These are phyloP conservation scores for Hylia prasina DNA, from an alignment of 2,113 vertebrate genomes.

Conservation along the genomic window DNA sequence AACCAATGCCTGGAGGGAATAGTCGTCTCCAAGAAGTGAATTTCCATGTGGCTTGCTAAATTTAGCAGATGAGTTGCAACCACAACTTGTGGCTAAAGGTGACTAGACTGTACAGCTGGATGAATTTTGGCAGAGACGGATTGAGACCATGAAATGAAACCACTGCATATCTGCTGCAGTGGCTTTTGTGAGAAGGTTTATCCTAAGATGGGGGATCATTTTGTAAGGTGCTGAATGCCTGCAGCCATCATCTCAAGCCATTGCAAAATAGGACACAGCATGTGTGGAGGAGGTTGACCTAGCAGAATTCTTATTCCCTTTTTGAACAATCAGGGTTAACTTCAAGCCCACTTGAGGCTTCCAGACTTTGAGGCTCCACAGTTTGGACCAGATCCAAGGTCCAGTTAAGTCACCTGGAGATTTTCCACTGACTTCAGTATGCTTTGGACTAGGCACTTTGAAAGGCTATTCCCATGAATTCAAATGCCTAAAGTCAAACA, in stretches of 20 bases:
- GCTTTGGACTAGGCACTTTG: constrained; percentile 15
- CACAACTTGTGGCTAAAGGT: neutral
- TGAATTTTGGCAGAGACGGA: neutral
- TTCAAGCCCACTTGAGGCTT: neutral
- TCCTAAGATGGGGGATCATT: neutral
- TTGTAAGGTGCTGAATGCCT: neutral
- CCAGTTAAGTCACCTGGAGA: constrained; percentile 40
- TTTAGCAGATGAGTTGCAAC: neutral
- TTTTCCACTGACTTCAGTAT: constrained; percentile 35
- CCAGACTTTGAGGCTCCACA: constrained; percentile 35
- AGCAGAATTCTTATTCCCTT: neutral
- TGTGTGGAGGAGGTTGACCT: neutral
- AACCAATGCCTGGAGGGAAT: neutral
- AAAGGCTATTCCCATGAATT: constrained; percentile 41
- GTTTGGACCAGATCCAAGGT: constrained; percentile 34
- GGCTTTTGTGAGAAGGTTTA: neutral
- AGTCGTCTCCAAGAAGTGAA: neutral
- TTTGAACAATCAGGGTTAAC: constrained; percentile 26
- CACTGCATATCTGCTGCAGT: neutral
- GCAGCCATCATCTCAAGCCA: neutral
- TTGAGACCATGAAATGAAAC: neutral
- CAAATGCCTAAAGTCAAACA: constrained; percentile 2
- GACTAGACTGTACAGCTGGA: neutral
- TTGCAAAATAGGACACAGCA: neutral
- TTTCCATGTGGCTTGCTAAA: neutral